phyloP scores from a whole-genome alignment of 2,797 vertebrate species.

The Cyprinella venusta region DNA sequence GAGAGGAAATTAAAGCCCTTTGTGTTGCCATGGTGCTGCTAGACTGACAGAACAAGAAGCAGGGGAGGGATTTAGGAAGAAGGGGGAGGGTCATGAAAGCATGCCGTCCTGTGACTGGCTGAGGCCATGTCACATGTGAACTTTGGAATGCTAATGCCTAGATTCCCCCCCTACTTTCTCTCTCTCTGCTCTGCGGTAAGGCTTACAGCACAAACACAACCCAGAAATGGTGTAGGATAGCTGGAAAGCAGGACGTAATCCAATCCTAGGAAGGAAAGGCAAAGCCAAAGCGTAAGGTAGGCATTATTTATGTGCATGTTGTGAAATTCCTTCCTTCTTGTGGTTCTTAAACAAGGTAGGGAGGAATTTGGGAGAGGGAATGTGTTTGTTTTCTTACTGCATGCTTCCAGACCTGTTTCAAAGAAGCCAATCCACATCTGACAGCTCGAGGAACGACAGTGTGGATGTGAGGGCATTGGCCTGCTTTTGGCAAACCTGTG shows the following conservation, averaged over 20 bases:
- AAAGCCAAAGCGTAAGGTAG: constrained; percentile 69
- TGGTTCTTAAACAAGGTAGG: constrained; percentile 38
- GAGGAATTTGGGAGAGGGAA: constrained; percentile 36
- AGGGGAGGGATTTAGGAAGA: constrained; percentile 42
- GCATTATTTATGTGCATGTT: constrained; percentile 42
- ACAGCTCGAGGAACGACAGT: constrained; percentile 50
- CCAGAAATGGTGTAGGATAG: constrained; percentile 74
- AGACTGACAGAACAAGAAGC: constrained; percentile 66
- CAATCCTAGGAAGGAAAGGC: constrained; percentile 57
- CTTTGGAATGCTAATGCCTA: constrained; percentile 78
- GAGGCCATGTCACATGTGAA: constrained; percentile 64
- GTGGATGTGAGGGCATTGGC: constrained; percentile 47
- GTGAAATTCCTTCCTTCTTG: constrained; percentile 15
- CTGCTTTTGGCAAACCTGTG: constrained; percentile 41
- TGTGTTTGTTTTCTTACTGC: constrained; percentile 54
- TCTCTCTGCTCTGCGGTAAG: constrained; percentile 66
- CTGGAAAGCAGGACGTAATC: constrained; percentile 64
- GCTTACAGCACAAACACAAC: constrained; percentile 64
- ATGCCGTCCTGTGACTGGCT: constrained; percentile 67
- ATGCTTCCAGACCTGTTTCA: constrained; percentile 57
- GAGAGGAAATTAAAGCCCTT: constrained; percentile 67
- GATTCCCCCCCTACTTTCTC: constrained; percentile 64
- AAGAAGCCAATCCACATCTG: constrained; percentile 47
- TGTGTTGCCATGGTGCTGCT: constrained; percentile 79
- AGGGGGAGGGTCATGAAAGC: constrained; percentile 59